These are phyloP conservation scores for Acleris cristana DNA, from an alignment of 2,888 invertebrate genomes.

Conservation along the genomic window DNA sequence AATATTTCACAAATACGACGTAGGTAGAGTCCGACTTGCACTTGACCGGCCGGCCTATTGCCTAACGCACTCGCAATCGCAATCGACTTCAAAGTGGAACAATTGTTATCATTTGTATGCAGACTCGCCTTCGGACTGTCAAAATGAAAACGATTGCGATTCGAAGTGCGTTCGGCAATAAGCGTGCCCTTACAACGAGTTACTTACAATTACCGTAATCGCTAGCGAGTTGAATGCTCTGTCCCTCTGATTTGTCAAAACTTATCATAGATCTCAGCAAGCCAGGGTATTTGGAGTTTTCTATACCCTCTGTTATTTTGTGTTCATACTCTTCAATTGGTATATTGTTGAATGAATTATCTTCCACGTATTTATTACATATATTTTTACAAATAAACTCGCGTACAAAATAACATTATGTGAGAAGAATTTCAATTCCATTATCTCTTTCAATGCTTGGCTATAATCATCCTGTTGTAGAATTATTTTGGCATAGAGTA, in stretches of 20 bases:
- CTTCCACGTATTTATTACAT: constrained; percentile 63
- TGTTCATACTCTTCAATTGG: constrained; percentile 79
- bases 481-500: constrained; percentile 64
- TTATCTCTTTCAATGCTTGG: constrained; percentile 60
- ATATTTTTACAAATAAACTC: constrained; percentile 68
- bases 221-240: no score
- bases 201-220: no score
- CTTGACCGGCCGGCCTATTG: no score
- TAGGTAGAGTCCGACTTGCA: no score
- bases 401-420: constrained; percentile 60
- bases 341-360: constrained; percentile 59
- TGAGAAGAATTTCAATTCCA: constrained; percentile 56
- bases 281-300: constrained; percentile 84
- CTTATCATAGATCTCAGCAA: constrained; percentile 85
- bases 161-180: no score
- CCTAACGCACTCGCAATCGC: no score
- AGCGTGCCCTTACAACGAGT: no score
- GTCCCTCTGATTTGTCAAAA: constrained; percentile 78
- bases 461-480: constrained; percentile 57
- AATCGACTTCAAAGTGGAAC: no score
- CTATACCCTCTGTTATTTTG: constrained; percentile 80
- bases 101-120: no score
- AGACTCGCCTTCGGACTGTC: no score
- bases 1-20: no score
- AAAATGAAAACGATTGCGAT: no score